Percentiles rank a stretch among this genome's conserved stretches.
These are phyloP conservation scores for Rhamnusium bicolor DNA, from an alignment of 2,888 invertebrate species.

Conservation along the genomic window DNA sequence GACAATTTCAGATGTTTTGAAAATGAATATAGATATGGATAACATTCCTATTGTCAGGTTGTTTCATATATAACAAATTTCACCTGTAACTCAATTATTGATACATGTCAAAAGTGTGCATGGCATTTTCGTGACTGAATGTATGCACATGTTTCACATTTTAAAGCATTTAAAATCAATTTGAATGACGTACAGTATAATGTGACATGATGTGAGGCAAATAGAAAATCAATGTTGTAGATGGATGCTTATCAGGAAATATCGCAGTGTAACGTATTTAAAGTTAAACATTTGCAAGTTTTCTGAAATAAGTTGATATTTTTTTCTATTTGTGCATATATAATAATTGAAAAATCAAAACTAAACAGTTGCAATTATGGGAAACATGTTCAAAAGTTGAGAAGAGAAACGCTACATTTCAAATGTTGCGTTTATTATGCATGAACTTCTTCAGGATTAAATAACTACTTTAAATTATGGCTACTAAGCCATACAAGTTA, in stretches of 20 bases:
- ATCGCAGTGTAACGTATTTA: background rate
- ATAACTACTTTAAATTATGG: no score
- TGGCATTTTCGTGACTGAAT: conserved; percentile 14
- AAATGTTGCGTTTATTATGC: no score
- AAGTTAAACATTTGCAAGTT: background rate
- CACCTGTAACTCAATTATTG: conserved; percentile 24
- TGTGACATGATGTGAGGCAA: conserved; percentile 26
- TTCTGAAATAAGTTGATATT: background rate
- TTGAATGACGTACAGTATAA: conserved; percentile 26
- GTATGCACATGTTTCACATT: conserved; percentile 22
- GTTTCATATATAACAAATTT: conserved; percentile 10
- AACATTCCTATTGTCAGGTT: conserved; percentile 3
- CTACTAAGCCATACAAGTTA: no score
- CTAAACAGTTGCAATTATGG: no score
- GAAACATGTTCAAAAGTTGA: no score
- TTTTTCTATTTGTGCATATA: background rate
- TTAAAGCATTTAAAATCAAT: conserved; percentile 24
- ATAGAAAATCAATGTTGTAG: conserved; percentile 26
- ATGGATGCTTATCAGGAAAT: conserved; percentile 19
- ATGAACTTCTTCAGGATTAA: no score
- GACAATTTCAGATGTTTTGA: no score
- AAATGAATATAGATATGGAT: conserved; percentile 5
- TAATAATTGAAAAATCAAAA: no score
- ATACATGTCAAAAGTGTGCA: conserved; percentile 23
- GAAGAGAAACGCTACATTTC: no score